Evolutionary conservation across 2,888 invertebrate species (phyloP).

Genomic region (Chydorus sphaericus): DNA sequence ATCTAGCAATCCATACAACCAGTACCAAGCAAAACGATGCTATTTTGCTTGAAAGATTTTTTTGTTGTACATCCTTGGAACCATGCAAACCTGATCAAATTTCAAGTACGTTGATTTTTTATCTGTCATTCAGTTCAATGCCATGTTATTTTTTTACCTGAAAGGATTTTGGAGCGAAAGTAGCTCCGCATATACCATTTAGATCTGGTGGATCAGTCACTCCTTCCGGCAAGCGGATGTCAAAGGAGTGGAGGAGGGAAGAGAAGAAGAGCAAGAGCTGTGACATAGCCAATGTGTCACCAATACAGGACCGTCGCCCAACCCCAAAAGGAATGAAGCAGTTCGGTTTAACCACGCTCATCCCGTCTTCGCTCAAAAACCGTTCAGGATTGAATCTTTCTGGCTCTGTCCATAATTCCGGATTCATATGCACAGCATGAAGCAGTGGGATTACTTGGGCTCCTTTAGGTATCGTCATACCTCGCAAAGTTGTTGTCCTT

Average conservation of each 20-base stretch:
- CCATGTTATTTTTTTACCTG: no score
- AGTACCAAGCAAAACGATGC: no score
- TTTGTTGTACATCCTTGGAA: no score
- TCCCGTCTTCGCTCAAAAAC: constrained; percentile 64
- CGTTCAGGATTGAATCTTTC: constrained; percentile 67
- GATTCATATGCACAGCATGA: constrained; percentile 82
- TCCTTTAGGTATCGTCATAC: constrained; percentile 72
- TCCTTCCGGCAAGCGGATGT: neutral
- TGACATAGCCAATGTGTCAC: constrained; percentile 74
- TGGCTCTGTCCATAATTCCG: constrained; percentile 71
- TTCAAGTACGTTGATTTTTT: no score
- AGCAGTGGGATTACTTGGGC: constrained; percentile 73
- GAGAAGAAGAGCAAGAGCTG: constrained; percentile 80
- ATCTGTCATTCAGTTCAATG: no score
- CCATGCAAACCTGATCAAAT: no score
- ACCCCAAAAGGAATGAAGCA: constrained; percentile 85
- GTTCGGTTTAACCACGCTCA: constrained; percentile 68
- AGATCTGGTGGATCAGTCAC: no score
- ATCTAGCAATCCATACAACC: no score
- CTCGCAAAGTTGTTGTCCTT: constrained; percentile 68
- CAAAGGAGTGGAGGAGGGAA: constrained; percentile 48
- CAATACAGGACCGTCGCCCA: constrained; percentile 71
- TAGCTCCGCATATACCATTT: no score
- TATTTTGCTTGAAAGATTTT: no score
- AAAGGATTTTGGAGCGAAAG: no score